phyloP scores from a whole-genome alignment of 1,140 invertebrate species.

The Cyphomyrmex costatus region DNA sequence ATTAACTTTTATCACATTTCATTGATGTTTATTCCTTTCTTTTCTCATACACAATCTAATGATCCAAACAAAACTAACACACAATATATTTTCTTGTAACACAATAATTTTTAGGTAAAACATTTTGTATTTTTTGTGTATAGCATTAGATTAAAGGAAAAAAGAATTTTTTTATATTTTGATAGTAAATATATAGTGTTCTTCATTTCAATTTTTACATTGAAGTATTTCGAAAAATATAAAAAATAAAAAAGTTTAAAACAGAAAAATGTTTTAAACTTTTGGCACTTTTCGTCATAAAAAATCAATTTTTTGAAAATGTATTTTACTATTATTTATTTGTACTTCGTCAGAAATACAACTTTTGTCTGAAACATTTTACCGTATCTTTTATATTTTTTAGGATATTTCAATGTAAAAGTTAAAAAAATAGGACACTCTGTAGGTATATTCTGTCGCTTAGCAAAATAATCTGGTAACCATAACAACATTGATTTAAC shows the following conservation, averaged over 20 bases:
- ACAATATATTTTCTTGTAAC: slow-evolving; percentile 30
- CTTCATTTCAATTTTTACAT: too few relatives aligned
- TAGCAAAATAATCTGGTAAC: slow-evolving; percentile 76
- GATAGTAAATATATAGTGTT: slow-evolving; percentile 60
- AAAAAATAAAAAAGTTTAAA: too few relatives aligned
- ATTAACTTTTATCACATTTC: slow-evolving; percentile 76
- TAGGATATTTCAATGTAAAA: too few relatives aligned
- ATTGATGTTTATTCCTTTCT: slow-evolving; percentile 73
- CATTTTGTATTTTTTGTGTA: background rate
- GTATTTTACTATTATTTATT: too few relatives aligned
- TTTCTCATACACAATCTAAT: slow-evolving; percentile 72
- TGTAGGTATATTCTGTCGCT: slow-evolving; percentile 47
- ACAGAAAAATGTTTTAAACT: too few relatives aligned
- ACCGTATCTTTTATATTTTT: too few relatives aligned
- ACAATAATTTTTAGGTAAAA: slow-evolving; percentile 9
- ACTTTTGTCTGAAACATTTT: too few relatives aligned
- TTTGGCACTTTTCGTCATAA: too few relatives aligned
- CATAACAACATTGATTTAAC: slow-evolving; percentile 85
- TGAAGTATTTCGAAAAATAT: too few relatives aligned
- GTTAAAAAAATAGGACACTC: too few relatives aligned
- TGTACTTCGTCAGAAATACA: too few relatives aligned
- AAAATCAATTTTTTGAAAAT: too few relatives aligned
- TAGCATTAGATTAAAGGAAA: slow-evolving; percentile 14
- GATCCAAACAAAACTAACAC: slow-evolving; percentile 29
- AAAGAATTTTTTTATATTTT: slow-evolving; percentile 47